Base-by-base conservation (phyloP, 2,888 invertebrate species). In the Dolichopus griseipennis region DNA sequence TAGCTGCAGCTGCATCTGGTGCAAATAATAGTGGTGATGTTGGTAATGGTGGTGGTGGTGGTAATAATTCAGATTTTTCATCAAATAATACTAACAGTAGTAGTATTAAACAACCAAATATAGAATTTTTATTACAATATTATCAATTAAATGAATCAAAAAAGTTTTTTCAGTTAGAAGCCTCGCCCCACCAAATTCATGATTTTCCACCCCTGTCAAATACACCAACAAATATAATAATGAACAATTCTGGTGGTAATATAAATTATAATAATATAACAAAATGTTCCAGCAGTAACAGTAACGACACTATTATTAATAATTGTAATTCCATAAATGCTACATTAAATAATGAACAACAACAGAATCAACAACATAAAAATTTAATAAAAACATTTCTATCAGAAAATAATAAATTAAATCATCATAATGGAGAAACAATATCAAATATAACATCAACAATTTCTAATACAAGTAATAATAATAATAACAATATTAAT, bases 141-240 rank as follows among this genome's bases (percentile, higher is more conserved):
- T 81, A 81, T 70, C 81, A 81, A 75, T 74, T 81, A 20, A 79
- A 77, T 69, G 81, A 81, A 74, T 81, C 81, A 52, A 81, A 81
- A 73, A 80, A 80, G 78, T 81, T 81, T 80, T 80, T 81, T 79
- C 81, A 81, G 76, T 78, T 80, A 79, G 78, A 79, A 75, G 80
- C 80, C 79, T 79, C 80, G 77, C 78, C 79, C 76, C 76, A 77
- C 76, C 73, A 70, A 76, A 75, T 74, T 75, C 75, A 75, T 79
- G 78, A 80, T 76, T 75, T 75, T 71, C 73, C 62, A 62, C 22
- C 62, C 21, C 21, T 12, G 6, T 15, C 62, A 62, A 21, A 21
- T 22, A 21, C 21, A 21, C 1, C 21, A 21, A 62, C 20, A 8
- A 62, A 22, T 12, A 61, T 2, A 7, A 20, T 8, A 12, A 61